Percentiles rank a stretch among this genome's conserved stretches.
These are phyloP conservation scores for Dolichomitus sp. DNA, from an alignment of 2,888 invertebrate genomes.

Conservation along the genomic window DNA sequence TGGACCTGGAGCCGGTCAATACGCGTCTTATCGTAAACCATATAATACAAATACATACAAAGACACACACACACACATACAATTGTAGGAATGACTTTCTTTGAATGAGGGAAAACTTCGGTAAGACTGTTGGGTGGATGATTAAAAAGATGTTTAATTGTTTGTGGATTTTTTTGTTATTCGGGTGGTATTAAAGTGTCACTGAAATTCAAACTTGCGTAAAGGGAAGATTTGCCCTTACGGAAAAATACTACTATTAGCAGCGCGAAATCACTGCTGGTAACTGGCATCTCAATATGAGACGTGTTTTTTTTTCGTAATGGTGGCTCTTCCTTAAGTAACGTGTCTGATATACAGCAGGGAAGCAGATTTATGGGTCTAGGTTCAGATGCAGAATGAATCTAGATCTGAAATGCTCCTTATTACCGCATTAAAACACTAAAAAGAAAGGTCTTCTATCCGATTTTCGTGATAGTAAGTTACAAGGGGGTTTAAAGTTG, in stretches of 20 bases:
- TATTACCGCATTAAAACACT: too few relatives aligned
- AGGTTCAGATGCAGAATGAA: too few relatives aligned
- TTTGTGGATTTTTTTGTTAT: background rate
- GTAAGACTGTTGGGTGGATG: background rate
- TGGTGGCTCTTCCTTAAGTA: too few relatives aligned
- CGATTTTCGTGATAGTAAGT: background rate
- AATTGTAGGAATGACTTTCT: background rate
- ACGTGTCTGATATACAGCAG: too few relatives aligned
- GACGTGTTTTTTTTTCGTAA: too few relatives aligned
- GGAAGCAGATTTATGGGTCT: too few relatives aligned
- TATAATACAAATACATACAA: background rate
- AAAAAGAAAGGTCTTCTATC: background rate
- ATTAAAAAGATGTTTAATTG: too few relatives aligned
- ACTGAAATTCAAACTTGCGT: background rate
- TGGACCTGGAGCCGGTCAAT: constrained; percentile 5
- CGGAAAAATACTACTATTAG: too few relatives aligned
- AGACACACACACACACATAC: background rate
- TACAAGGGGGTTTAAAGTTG: background rate
- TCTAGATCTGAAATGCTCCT: too few relatives aligned
- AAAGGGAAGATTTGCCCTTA: background rate
- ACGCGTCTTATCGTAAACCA: background rate
- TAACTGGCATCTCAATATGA: too few relatives aligned
- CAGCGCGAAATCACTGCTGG: too few relatives aligned
- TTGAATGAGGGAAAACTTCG: background rate
- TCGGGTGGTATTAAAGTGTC: background rate